Evolutionary conservation across 2,797 vertebrate genomes (phyloP).

Genomic region (Benthosema pterotum): DNA sequence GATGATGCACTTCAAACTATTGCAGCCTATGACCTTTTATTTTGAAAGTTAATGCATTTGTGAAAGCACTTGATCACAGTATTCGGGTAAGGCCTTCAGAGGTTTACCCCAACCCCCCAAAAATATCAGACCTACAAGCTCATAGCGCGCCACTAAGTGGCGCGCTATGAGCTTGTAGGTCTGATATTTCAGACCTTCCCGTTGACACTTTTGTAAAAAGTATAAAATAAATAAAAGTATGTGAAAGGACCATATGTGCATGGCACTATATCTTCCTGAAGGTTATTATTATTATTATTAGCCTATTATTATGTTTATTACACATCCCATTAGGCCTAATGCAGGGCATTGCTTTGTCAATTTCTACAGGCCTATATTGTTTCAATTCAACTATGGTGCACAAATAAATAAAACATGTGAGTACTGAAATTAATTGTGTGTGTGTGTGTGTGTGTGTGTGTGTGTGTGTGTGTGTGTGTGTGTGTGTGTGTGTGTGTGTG

Average conservation of each 20-base stretch:
- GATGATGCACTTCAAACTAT: slow-evolving; percentile 27
- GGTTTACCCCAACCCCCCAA: no score
- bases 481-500: no score
- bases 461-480: not conserved
- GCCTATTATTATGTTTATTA: no score
- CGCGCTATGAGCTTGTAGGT: no score
- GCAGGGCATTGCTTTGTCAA: slow-evolving; percentile 2
- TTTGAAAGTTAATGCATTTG: not conserved
- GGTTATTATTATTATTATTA: not conserved
- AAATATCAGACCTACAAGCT: no score
- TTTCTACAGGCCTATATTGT: slow-evolving; percentile 10
- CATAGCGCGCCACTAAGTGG: no score
- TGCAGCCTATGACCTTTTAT: not conserved
- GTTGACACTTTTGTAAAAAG: not conserved
- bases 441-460: not conserved
- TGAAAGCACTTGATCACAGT: slow-evolving; percentile 17
- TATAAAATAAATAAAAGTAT: not conserved
- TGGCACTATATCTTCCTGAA: not conserved
- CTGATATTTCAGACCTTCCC: no score
- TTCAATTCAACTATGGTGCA: not conserved
- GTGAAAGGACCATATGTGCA: slow-evolving; percentile 6
- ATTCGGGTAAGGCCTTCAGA: no score
- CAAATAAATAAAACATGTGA: slow-evolving; percentile 6
- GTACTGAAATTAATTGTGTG: slow-evolving; percentile 1
- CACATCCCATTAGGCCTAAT: slow-evolving; percentile 19